These are phyloP conservation scores for Lagorchestes hirsutus DNA, from an alignment of 2,797 vertebrate species.

Conservation along the genomic window DNA sequence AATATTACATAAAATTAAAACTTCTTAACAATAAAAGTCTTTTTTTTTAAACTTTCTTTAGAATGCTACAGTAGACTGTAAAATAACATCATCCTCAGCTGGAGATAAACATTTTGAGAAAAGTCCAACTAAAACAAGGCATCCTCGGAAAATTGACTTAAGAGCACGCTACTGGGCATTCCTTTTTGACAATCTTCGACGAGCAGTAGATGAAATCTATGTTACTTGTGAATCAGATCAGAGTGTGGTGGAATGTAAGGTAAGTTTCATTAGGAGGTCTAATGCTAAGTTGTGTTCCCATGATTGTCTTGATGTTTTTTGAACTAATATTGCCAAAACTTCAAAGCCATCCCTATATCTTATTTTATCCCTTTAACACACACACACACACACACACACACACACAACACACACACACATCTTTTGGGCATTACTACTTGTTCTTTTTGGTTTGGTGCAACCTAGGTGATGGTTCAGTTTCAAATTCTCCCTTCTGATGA, in stretches of 20 bases:
- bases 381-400: too few species aligned
- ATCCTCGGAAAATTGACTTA: constrained; percentile 96
- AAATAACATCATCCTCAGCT: constrained; percentile 85
- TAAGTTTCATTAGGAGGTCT: constrained; percentile 78
- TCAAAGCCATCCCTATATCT: constrained; percentile 14
- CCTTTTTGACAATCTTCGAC: constrained; percentile 97
- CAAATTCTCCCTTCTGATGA: constrained; percentile 29
- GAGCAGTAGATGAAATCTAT: constrained; percentile 98
- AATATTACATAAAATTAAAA: constrained; percentile 44
- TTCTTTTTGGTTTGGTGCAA: constrained; percentile 9
- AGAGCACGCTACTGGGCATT: constrained; percentile 98
- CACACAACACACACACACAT: too few species aligned
- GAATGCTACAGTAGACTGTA: constrained; percentile 90
- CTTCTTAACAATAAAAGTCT: constrained; percentile 25
- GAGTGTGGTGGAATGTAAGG: constrained; percentile 99
- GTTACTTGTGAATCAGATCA: constrained; percentile 98
- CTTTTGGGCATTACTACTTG: background rate
- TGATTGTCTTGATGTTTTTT: constrained; percentile 5
- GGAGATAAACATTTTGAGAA: constrained; percentile 95
- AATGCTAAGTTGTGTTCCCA: background rate
- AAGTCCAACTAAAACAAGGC: constrained; percentile 94
- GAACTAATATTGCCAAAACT: background rate
- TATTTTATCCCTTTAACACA: constrained; percentile 12
- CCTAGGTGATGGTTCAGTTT: background rate
- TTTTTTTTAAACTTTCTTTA: constrained; percentile 80